Evolutionary conservation across 92 coral and sea anemone genomes (phyloP).

Genomic region (Blastomussa wellsi): DNA sequence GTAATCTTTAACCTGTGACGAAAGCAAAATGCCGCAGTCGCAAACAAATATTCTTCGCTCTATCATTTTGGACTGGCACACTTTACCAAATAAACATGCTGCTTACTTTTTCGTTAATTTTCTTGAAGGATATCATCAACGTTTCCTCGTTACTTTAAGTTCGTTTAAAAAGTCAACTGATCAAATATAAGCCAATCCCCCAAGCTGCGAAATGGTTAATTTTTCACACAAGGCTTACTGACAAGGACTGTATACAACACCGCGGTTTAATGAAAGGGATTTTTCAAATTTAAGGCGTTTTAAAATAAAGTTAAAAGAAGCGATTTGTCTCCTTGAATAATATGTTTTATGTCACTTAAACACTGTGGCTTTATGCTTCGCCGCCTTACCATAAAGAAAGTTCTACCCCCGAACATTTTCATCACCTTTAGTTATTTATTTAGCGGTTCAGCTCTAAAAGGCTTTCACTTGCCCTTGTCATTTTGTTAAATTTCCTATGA

Average conservation of each 20-base stretch:
- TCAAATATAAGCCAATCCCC: not conserved
- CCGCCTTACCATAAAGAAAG: not conserved
- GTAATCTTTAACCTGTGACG: not conserved
- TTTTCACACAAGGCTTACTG: slow-evolving; percentile 34
- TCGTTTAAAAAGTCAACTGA: not conserved
- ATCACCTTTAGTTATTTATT: slow-evolving; percentile 23
- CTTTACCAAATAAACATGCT: not conserved
- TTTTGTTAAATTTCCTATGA: slow-evolving; percentile 28
- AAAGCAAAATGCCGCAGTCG: not conserved
- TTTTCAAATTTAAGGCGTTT: slow-evolving; percentile 1
- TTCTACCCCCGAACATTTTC: not conserved
- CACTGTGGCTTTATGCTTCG: slow-evolving; percentile 2
- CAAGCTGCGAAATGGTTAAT: slow-evolving; percentile 20
- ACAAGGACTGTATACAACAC: not conserved
- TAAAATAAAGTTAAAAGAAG: not conserved
- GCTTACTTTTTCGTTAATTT: not conserved
- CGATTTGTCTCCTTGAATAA: not conserved
- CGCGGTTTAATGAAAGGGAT: not conserved
- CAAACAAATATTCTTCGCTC: not conserved
- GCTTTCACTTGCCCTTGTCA: slow-evolving; percentile 19
- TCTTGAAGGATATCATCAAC: not conserved
- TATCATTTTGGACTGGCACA: not conserved
- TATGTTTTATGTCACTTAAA: not conserved
- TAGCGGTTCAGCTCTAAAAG: slow-evolving; percentile 17
- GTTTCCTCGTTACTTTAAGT: not conserved